Evolutionary conservation across 2,888 invertebrate genomes (phyloP), one percentile per base, ranked within the genome.

Genomic region (Drosophila kanekoi): DNA sequence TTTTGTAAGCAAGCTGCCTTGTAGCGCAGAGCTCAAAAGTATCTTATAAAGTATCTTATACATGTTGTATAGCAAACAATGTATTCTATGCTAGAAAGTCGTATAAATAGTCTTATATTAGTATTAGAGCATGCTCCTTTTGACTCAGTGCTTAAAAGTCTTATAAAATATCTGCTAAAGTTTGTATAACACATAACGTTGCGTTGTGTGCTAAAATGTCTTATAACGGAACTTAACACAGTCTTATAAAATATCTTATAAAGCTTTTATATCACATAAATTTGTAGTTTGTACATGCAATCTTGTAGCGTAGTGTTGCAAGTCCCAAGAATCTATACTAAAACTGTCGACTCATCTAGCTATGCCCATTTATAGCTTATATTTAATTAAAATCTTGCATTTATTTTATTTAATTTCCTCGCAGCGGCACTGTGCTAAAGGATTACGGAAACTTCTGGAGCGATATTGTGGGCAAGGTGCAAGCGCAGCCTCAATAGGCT

Each of bases 361-460:
- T 52, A 52, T 44, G 54, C 16, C 77, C 64, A 69, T 80, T 77
- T 72, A 76, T 54, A 59, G 44, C 41, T 52, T 37, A 40, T 41
- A 47, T 66, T 54, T 53, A 70, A 70, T 72, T 71, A n/a, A 47
- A 40, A 44, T 33, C 54, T 16, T 35, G 35, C 37, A 48, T 48
- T 52, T 62, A 23, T 37, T 41, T 43, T 49, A 48, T 32, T 41
- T 40, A 28, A 28, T 28, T 56, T 59, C 43, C 59, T 95, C 94
- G 40, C 94, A 96, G 96, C 44, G 96, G 96, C 48, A 95, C 96
- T 4, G 94, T 96, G 18, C 91, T 96, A 83, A 95, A 96, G 92
- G 95, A 95, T 81, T 96, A 96, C 90, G 94, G 94, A 52, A 95
- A 94, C 6, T 96, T 96, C 91, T 96, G 96, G 96, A 94, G 95